Percentiles rank a stretch among this genome's conserved stretches.
Evolutionary conservation across 2,797 vertebrate species (phyloP).

Genomic region (Gobio occitaniae): DNA sequence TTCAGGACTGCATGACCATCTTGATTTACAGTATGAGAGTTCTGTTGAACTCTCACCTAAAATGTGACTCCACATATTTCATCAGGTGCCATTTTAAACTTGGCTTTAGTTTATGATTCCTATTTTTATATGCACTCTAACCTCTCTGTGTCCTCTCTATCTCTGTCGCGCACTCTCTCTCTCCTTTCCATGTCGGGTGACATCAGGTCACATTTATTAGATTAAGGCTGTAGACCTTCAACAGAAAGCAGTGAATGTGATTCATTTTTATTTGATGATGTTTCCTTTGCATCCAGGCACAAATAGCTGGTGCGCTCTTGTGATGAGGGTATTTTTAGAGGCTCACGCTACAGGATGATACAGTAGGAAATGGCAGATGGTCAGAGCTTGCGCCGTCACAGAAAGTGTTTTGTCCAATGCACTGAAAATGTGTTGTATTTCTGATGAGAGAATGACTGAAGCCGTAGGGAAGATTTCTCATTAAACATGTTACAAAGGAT

Average conservation of each 20-base stretch:
- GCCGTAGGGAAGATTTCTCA: no score
- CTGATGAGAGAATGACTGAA: background rate
- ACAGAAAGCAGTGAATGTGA: background rate
- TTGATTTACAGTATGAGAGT: conserved; percentile 27
- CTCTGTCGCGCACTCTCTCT: conserved; percentile 38
- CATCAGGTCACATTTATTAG: conserved; percentile 45
- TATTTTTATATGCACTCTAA: conserved; percentile 63
- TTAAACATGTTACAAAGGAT: background rate
- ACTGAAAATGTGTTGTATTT: background rate
- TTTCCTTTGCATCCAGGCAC: conserved; percentile 1
- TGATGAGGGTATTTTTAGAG: conserved; percentile 20
- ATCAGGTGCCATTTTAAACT: conserved; percentile 47
- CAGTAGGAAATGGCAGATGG: conserved; percentile 2
- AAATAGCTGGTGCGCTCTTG: conserved; percentile 2
- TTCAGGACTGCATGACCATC: background rate
- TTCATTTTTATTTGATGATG: background rate
- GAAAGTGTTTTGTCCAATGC: background rate
- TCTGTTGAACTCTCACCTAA: conserved; percentile 32
- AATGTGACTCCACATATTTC: conserved; percentile 21
- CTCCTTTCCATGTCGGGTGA: conserved; percentile 62
- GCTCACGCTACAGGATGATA: background rate
- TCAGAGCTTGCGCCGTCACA: background rate
- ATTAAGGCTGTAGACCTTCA: conserved; percentile 4
- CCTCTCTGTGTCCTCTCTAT: conserved; percentile 39
- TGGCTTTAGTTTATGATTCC: conserved; percentile 58